phyloP scores from a whole-genome alignment of 1,140 invertebrate genomes.

The Drosophila cardini region DNA sequence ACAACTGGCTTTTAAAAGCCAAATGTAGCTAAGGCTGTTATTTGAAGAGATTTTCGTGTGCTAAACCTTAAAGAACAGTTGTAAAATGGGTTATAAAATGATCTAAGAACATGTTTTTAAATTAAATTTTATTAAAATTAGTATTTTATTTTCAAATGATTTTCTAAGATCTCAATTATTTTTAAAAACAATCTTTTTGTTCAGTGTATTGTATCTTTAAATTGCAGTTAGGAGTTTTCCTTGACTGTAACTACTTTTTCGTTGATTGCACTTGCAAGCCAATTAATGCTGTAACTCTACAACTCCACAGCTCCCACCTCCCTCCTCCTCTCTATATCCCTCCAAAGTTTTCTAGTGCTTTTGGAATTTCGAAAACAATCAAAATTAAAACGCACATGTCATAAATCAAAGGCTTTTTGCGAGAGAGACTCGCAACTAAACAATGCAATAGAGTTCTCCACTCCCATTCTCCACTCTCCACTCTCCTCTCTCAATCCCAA shows the following conservation, averaged over 20 bases:
- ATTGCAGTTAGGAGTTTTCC: neutral
- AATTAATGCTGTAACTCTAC: conserved; percentile 58
- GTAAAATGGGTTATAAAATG: no score
- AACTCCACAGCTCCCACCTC: neutral
- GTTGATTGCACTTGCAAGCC: conserved; percentile 45
- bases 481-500: neutral
- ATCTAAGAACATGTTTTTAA: no score
- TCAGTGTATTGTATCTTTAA: no score
- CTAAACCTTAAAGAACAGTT: no score
- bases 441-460: conserved; percentile 51
- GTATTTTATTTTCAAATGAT: no score
- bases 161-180: no score
- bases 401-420: conserved; percentile 76
- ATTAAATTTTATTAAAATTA: no score
- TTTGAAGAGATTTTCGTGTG: neutral
- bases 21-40: neutral
- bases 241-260: conserved; percentile 17
- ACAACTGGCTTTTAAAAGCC: neutral
- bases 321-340: neutral
- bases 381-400: conserved; percentile 78
- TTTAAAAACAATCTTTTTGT: no score
- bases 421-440: conserved; percentile 46
- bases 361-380: conserved; percentile 56
- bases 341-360: neutral
- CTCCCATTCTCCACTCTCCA: neutral